These are phyloP conservation scores for Pteronotus mesoamericanus DNA, from an alignment of 2,797 vertebrate genomes.

Conservation along the genomic window DNA sequence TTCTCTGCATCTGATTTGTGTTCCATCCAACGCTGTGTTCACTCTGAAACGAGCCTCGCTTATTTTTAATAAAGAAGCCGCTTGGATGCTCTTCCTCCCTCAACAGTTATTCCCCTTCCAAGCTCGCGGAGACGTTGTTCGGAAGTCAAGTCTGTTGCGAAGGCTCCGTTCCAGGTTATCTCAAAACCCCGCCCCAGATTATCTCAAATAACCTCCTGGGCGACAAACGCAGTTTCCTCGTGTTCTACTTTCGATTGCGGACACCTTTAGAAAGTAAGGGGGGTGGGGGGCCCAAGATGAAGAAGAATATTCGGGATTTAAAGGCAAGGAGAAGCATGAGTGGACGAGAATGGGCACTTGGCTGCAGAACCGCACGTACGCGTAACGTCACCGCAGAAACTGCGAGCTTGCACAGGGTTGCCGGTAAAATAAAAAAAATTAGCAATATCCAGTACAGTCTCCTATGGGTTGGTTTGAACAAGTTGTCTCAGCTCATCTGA, in stretches of 20 bases:
- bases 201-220: not conserved
- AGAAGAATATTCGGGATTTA: not conserved
- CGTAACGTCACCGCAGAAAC: no score
- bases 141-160: rapidly evolving
- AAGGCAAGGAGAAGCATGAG: not conserved
- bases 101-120: not conserved
- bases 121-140: not conserved
- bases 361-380: rapidly evolving
- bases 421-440: not conserved
- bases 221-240: not conserved
- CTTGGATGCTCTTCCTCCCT: not conserved
- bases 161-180: not conserved
- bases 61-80: not conserved
- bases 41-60: not conserved
- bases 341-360: rapidly evolving
- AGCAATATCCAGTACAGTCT: rapidly evolving
- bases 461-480: not conserved
- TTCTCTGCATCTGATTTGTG: not conserved
- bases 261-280: not conserved
- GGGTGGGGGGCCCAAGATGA: not conserved
- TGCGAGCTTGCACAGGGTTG: rapidly evolving
- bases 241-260: not conserved
- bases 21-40: not conserved
- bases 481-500: rapidly evolving
- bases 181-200: not conserved